phyloP scores from a whole-genome alignment of 2,797 vertebrate species.

The Dicrostonyx torquatus region DNA sequence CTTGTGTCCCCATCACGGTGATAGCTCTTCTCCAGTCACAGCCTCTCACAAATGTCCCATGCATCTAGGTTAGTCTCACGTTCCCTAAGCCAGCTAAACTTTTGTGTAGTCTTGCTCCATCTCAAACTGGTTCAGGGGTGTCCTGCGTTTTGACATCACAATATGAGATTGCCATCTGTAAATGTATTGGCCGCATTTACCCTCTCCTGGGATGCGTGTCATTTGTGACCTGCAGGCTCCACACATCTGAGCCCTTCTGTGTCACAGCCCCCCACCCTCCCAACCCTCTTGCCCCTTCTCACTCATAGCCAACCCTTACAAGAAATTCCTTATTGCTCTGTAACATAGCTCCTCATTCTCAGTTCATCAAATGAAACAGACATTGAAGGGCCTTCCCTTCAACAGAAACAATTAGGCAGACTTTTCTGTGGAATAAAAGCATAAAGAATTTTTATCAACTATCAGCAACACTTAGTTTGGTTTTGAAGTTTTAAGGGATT shows the following conservation, averaged over 20 bases:
- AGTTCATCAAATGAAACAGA: fast-evolving
- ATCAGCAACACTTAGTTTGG: neutral
- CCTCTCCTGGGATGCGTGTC: neutral
- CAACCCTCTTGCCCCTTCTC: neutral
- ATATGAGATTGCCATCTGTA: neutral
- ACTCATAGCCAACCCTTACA: fast-evolving
- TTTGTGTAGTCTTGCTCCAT: fast-evolving
- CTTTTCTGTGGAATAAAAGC: neutral
- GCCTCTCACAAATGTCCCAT: neutral
- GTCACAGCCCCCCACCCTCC: neutral
- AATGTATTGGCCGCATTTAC: neutral
- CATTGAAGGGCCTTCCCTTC: neutral
- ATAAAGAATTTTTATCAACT: neutral
- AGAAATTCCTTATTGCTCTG: neutral
- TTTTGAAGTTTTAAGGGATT: neutral
- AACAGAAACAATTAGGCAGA: neutral
- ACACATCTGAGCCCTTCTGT: too few species aligned
- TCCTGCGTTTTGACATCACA: neutral
- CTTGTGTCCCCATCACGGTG: fast-evolving
- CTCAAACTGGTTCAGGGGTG: too few species aligned
- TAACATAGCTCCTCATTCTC: neutral
- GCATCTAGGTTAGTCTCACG: neutral
- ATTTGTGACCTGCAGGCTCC: neutral
- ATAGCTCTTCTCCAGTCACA: fast-evolving
- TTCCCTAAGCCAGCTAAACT: neutral